Conservation (phyloP, 30 jellyfish, hydroid and myxozoan species). For the Catostylus mosaicus region DNA sequence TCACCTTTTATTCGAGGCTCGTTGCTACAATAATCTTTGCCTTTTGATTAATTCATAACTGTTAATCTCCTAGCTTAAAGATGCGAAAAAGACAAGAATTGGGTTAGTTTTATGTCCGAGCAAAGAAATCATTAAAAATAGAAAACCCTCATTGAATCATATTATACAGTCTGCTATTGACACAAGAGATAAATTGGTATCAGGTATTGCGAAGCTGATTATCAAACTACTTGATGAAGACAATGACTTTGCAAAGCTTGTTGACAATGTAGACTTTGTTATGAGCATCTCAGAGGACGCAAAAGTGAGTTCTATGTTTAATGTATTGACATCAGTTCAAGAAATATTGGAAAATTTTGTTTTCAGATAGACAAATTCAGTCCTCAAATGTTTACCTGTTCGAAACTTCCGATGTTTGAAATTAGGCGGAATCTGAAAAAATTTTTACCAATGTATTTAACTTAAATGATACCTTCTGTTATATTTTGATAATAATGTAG, state of each 20-base stretch:
- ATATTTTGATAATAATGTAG: no score
- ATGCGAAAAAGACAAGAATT: conserved; percentile 48
- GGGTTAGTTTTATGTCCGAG: conserved; percentile 48
- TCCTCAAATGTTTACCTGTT: no score
- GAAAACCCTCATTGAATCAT: conserved; percentile 37
- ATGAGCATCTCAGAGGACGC: conserved; percentile 57
- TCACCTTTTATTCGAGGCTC: no score
- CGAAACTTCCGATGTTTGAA: no score
- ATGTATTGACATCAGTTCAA: no score
- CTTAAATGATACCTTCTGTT: no score
- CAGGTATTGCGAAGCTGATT: conserved; percentile 78
- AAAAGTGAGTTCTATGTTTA: conserved; percentile 44
- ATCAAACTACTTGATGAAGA: conserved; percentile 51
- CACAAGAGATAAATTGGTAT: conserved; percentile 66
- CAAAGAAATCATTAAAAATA: conserved; percentile 14
- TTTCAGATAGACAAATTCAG: no score
- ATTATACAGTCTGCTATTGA: conserved; percentile 56
- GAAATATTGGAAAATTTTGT: no score
- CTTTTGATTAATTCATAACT: background rate
- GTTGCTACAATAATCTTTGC: no score
- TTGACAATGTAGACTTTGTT: conserved; percentile 42
- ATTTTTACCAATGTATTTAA: no score
- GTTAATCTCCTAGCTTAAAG: conserved; percentile 19
- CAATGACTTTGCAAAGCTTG: conserved; percentile 46
- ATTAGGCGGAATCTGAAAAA: no score